phyloP scores from a whole-genome alignment of 2,888 invertebrate genomes.

The Spisula subtruncata region DNA sequence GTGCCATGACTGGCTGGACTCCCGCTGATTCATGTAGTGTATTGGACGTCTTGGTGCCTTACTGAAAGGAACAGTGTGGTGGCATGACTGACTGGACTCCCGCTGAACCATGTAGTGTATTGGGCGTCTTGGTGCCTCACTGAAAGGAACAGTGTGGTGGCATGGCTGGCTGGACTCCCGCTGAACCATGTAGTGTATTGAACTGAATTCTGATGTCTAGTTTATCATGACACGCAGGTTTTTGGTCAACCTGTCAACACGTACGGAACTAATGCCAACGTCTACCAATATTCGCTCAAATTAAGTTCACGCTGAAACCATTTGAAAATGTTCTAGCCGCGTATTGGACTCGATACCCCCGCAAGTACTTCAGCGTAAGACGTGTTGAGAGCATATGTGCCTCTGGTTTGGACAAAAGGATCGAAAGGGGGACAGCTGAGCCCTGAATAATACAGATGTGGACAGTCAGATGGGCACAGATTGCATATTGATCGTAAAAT shows the following conservation, averaged over 20 bases:
- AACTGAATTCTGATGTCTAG: background rate
- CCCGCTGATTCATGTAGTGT: no score
- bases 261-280: background rate
- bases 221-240: background rate
- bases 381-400: constrained; percentile 35
- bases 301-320: background rate
- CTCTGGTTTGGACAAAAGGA: constrained; percentile 34
- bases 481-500: constrained; percentile 43
- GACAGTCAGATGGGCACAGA: constrained; percentile 37
- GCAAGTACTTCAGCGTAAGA: background rate
- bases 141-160: background rate
- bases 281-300: background rate
- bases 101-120: no score
- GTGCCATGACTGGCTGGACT: no score
- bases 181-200: background rate
- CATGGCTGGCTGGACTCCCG: background rate
- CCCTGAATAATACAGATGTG: constrained; percentile 59
- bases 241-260: background rate
- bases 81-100: no score
- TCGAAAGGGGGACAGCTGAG: constrained; percentile 52
- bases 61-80: no score
- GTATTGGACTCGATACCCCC: background rate
- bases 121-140: background rate
- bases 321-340: background rate
- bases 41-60: no score